These are phyloP conservation scores for Cyclura pinguis DNA, from an alignment of 2,797 vertebrate genomes.

Conservation along the genomic window DNA sequence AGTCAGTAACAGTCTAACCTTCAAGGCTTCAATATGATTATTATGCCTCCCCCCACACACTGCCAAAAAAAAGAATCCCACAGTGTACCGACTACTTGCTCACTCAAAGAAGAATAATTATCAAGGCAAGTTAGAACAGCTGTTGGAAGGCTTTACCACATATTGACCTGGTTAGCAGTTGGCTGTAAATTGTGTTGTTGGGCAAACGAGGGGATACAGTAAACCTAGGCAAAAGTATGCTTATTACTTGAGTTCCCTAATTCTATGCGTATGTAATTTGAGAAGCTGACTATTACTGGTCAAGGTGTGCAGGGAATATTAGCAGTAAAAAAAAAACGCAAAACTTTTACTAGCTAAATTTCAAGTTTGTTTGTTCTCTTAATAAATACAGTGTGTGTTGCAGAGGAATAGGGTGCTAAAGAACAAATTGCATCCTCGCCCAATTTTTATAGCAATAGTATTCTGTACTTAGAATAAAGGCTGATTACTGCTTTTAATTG, in stretches of 20 bases:
- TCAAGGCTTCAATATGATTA: conserved; percentile 74
- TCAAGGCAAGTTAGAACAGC: conserved; percentile 70
- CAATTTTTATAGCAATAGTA: background rate
- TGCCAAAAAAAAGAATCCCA: conserved; percentile 46
- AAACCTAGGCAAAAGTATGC: conserved; percentile 65
- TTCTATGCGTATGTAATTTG: conserved; percentile 42
- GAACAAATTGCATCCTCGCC: background rate
- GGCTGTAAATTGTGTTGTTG: conserved; percentile 68
- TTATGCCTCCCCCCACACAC: conserved; percentile 59
- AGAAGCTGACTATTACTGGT: background rate
- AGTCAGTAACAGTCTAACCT: conserved; percentile 80
- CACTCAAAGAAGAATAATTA: conserved; percentile 78
- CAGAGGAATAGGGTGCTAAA: background rate
- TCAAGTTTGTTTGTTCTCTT: background rate
- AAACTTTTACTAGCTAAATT: background rate
- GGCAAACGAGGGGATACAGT: conserved; percentile 70
- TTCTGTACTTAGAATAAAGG: background rate
- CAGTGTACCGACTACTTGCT: conserved; percentile 77
- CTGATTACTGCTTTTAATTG: background rate
- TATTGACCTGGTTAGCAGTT: conserved; percentile 74
- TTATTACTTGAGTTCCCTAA: conserved; percentile 66
- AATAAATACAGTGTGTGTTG: background rate
- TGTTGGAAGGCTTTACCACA: conserved; percentile 71
- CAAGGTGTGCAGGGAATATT: conserved; percentile 11
- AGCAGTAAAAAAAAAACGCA: background rate